Conservation (phyloP, 2,113 vertebrate genomes). For the Spea bombifrons region DNA sequence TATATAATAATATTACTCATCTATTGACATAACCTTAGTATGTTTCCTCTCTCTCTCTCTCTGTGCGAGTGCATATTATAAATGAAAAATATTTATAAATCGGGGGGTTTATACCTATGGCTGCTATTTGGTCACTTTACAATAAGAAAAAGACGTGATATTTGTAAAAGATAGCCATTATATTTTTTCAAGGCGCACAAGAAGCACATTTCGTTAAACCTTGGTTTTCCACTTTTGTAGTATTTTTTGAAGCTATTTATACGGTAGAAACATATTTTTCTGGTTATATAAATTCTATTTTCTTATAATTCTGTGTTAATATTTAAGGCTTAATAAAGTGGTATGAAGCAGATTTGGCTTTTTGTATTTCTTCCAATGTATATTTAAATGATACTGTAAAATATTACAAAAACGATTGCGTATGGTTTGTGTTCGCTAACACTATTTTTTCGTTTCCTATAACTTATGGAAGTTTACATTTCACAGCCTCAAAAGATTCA, state of each 20-base stretch:
- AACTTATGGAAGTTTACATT: too few species aligned
- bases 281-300: background rate
- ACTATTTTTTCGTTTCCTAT: too few species aligned
- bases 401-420: too few species aligned
- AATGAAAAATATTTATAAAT: background rate
- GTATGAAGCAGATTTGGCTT: background rate
- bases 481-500: too few species aligned
- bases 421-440: too few species aligned
- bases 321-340: background rate
- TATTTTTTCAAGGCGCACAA: slow-evolving; percentile 53
- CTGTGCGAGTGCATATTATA: slow-evolving; percentile 20
- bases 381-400: too few species aligned
- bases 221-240: background rate
- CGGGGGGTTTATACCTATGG: background rate
- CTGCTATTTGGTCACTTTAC: background rate
- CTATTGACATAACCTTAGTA: background rate
- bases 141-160: background rate
- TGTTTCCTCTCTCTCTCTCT: background rate
- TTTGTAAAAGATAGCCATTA: slow-evolving; percentile 48
- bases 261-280: background rate
- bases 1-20: background rate
- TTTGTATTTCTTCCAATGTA: background rate
- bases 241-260: background rate
- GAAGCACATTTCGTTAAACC: slow-evolving; percentile 39
- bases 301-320: background rate